Conservation (phyloP, 2,888 invertebrate genomes). For the Stictocephala bisonia region DNA sequence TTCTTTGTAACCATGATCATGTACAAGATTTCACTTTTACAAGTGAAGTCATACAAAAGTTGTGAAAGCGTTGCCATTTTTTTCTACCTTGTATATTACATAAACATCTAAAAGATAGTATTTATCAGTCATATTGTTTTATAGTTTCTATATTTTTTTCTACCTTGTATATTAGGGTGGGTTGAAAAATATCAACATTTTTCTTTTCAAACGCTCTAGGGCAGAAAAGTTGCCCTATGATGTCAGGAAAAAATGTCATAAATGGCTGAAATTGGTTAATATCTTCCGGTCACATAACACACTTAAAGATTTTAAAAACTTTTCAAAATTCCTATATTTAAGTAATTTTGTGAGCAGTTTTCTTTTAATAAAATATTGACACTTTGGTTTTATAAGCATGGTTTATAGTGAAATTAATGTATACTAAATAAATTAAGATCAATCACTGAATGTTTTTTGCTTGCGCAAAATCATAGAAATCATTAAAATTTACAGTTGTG, state of each 20-base stretch:
- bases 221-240: constrained; percentile 16
- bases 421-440: constrained; percentile 15
- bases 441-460: background rate
- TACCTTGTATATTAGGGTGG: constrained; percentile 11
- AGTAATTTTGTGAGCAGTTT: background rate
- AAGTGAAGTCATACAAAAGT: no score
- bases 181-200: background rate
- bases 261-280: background rate
- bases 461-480: background rate
- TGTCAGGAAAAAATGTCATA: background rate
- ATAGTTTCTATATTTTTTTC: no score
- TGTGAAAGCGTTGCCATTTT: no score
- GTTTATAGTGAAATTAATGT: background rate
- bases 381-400: background rate
- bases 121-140: no score
- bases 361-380: constrained; percentile 2
- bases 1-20: no score
- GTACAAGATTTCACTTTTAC: no score
- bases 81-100: no score
- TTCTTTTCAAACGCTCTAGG: background rate
- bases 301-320: background rate
- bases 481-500: background rate
- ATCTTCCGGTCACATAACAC: background rate
- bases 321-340: background rate
- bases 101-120: no score